Percentiles rank a stretch among this genome's conserved stretches.
Evolutionary conservation across 1,140 invertebrate genomes (phyloP).

Genomic region (Diploscapter pachys): DNA sequence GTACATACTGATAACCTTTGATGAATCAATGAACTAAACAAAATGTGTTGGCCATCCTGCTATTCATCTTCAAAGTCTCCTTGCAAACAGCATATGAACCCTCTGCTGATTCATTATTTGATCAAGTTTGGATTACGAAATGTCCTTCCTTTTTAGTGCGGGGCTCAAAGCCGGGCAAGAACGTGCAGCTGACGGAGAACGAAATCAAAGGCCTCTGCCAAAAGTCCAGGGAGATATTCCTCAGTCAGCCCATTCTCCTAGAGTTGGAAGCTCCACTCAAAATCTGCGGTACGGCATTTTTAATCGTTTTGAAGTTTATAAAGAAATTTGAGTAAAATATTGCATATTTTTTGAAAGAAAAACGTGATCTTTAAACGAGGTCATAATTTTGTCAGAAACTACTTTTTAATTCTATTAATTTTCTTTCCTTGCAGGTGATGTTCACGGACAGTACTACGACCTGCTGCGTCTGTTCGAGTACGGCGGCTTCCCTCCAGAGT

Average conservation of each 20-base stretch:
- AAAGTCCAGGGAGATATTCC: conserved; percentile 75
- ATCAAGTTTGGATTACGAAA: no score
- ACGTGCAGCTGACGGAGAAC: conserved; percentile 89
- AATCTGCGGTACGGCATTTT: conserved; percentile 66
- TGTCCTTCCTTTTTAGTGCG: conserved; percentile 68
- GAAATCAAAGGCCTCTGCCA: conserved; percentile 90
- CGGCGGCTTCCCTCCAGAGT: conserved; percentile 99
- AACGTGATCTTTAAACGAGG: conserved; percentile 8
- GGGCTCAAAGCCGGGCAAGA: conserved; percentile 91
- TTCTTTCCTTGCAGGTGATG: conserved; percentile 73
- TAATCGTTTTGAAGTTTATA: not conserved
- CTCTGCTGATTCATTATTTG: no score
- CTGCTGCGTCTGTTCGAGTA: conserved; percentile 96
- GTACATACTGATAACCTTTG: no score
- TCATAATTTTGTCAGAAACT: no score
- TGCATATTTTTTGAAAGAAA: conserved; percentile 18
- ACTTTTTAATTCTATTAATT: conserved; percentile 20
- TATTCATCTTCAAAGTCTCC: no score
- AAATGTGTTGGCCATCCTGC: no score
- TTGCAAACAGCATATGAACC: no score
- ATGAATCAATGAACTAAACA: no score
- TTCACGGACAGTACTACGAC: conserved; percentile 98
- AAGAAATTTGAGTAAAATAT: conserved; percentile 15
- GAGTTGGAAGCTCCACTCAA: conserved; percentile 71
- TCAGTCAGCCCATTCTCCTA: conserved; percentile 71